phyloP scores from a whole-genome alignment of 2,797 vertebrate species.

The Arctocebus calabarensis region DNA sequence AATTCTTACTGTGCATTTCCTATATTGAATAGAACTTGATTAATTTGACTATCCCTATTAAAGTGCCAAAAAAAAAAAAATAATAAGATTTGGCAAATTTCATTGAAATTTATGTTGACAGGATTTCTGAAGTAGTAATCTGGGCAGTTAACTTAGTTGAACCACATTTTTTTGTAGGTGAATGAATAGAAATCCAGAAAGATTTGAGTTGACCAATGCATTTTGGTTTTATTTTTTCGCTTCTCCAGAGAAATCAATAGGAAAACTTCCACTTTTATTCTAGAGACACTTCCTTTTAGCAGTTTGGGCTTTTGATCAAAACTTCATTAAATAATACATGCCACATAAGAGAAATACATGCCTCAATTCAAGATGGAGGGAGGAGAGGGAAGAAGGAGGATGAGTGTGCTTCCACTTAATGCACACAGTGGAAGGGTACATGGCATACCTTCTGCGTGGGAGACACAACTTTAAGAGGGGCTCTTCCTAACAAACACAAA shows the following conservation, averaged over 20 bases:
- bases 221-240: neutral
- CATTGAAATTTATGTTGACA: slow-evolving; percentile 31
- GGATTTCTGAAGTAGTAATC: slow-evolving; percentile 16
- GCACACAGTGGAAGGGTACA: too few species aligned
- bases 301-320: neutral
- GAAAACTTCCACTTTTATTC: neutral
- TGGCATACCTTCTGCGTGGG: too few species aligned
- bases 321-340: neutral
- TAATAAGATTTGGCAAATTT: slow-evolving; percentile 6
- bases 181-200: neutral
- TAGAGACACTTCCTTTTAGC: neutral
- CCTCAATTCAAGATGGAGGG: too few species aligned
- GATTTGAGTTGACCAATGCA: neutral
- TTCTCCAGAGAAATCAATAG: neutral
- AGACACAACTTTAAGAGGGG: too few species aligned
- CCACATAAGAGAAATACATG: too few species aligned
- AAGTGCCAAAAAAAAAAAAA: slow-evolving; percentile 47
- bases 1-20: neutral
- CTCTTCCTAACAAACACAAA: too few species aligned
- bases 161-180: neutral
- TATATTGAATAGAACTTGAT: slow-evolving; percentile 59
- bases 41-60: neutral
- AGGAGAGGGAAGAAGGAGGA: too few species aligned
- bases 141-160: neutral
- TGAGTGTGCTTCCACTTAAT: too few species aligned